Evolutionary conservation across 2,888 invertebrate species (phyloP).

Genomic region (Melieria omissa): DNA sequence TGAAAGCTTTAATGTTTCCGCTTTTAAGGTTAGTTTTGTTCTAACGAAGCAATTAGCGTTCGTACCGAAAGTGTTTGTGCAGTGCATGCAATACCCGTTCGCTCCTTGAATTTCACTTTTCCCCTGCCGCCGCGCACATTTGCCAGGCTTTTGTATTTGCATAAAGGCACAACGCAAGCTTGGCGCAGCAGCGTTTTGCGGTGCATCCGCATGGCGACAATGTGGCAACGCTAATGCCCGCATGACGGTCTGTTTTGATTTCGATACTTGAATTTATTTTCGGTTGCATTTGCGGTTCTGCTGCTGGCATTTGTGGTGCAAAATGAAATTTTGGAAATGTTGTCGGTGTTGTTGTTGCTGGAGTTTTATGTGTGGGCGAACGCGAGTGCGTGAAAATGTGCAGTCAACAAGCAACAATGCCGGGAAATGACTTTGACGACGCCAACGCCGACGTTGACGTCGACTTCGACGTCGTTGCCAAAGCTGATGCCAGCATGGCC

Average conservation of each 20-base stretch:
- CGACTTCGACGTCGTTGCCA: conserved; percentile 37
- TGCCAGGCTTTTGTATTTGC: no score
- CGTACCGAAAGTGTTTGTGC: no score
- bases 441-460: neutral
- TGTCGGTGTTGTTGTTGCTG: conserved; percentile 9
- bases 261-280: conserved; percentile 25
- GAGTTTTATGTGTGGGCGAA: neutral
- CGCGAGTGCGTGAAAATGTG: no score
- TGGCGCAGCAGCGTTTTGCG: no score
- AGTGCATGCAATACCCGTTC: neutral
- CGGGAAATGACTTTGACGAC: neutral
- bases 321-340: neutral
- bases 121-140: conserved; percentile 38
- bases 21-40: no score
- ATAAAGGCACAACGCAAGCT: no score
- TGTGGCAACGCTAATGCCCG: neutral
- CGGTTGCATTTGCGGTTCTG: conserved; percentile 26
- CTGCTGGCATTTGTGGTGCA: neutral
- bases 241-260: conserved; percentile 23
- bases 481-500: neutral
- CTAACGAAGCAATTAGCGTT: no score
- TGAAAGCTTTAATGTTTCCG: no score
- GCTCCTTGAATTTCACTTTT: conserved; percentile 9
- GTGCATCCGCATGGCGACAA: no score
- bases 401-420: no score